A percentile compares a stretch with the other conserved stretches of the same genome.
Evolutionary conservation across 2,888 invertebrate genomes (phyloP).

Genomic region (Mythimna vitellina): DNA sequence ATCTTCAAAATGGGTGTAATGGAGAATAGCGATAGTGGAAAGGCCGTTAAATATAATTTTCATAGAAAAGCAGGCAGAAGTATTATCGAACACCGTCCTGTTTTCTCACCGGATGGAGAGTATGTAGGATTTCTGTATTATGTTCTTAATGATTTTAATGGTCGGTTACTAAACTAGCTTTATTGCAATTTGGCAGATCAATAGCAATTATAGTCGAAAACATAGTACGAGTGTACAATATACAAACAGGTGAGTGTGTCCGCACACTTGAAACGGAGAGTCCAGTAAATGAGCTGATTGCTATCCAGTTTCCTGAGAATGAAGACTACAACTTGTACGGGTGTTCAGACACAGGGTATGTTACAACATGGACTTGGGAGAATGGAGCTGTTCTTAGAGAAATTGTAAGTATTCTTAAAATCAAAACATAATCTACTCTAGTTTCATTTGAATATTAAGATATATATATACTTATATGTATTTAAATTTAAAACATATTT

Average conservation of each 20-base stretch:
- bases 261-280: slow-evolving; percentile 83
- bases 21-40: slow-evolving; percentile 58
- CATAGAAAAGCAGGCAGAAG: slow-evolving; percentile 86
- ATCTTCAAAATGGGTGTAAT: slow-evolving; percentile 79
- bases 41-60: slow-evolving; percentile 76
- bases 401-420: slow-evolving; percentile 72
- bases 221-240: slow-evolving; percentile 84
- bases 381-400: slow-evolving; percentile 86
- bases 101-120: slow-evolving; percentile 88
- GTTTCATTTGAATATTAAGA: neutral
- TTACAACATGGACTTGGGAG: slow-evolving; percentile 88
- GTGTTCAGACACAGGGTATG: slow-evolving; percentile 80
- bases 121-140: slow-evolving; percentile 68
- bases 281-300: slow-evolving; percentile 76
- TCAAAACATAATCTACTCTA: neutral
- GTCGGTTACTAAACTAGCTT: slow-evolving; percentile 15
- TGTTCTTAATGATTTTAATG: neutral
- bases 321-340: slow-evolving; percentile 85
- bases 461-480: too few relatives aligned
- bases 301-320: slow-evolving; percentile 82
- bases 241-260: slow-evolving; percentile 84
- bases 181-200: slow-evolving; percentile 75
- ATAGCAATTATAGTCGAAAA: slow-evolving; percentile 85
- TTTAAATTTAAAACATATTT: too few relatives aligned
- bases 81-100: slow-evolving; percentile 84